These are phyloP conservation scores for Tetragnatha versicolor DNA, from an alignment of 1,140 invertebrate genomes.

Conservation along the genomic window DNA sequence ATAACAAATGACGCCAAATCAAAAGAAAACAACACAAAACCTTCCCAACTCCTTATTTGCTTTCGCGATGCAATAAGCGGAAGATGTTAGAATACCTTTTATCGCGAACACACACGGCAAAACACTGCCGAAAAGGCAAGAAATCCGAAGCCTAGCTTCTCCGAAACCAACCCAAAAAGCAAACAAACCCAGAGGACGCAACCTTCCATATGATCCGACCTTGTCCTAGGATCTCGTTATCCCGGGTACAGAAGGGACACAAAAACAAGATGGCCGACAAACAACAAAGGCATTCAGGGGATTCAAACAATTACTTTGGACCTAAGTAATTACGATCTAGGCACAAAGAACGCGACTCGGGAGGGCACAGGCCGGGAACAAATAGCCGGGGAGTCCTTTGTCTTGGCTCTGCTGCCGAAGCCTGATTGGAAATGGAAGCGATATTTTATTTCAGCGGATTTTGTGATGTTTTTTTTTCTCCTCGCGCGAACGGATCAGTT, in stretches of 20 bases:
- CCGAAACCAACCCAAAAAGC: no score
- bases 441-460: conserved; percentile 18
- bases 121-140: no score
- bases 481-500: no score
- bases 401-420: not conserved
- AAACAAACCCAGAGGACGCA: no score
- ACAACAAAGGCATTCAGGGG: conserved; percentile 21
- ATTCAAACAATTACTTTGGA: conserved; percentile 26
- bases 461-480: not conserved
- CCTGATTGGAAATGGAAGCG: not conserved
- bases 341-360: conserved; percentile 4
- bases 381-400: conserved; percentile 12
- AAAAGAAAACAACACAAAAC: no score
- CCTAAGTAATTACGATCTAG: conserved; percentile 21
- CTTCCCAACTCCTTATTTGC: no score
- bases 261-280: conserved; percentile 3
- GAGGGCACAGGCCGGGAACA: not conserved
- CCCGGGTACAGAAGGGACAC: not conserved
- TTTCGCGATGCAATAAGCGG: no score
- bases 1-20: no score
- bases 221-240: not conserved
- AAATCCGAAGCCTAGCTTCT: no score
- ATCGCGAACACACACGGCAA: no score
- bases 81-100: no score
- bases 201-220: not conserved